Conservation (phyloP, 2,113 vertebrate species). For the Silurus asotus region DNA sequence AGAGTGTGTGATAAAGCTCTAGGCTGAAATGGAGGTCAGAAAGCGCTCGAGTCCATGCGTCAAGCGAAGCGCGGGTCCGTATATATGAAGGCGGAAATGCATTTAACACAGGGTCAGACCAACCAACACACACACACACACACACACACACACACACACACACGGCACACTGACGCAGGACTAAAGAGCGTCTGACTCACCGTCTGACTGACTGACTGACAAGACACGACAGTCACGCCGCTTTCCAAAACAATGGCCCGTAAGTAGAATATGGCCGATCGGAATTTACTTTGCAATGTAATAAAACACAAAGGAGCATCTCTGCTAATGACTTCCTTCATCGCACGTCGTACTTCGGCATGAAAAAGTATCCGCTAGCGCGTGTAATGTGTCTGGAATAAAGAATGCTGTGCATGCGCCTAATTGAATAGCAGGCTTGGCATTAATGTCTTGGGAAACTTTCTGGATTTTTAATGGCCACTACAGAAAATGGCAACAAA, state of each 20-base stretch:
- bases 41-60: background rate
- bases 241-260: background rate
- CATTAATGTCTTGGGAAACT: background rate
- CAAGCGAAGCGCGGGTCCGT: background rate
- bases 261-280: background rate
- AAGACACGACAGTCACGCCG: background rate
- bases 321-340: background rate
- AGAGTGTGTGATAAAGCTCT: constrained; percentile 13
- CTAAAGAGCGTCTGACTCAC: background rate
- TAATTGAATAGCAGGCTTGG: background rate
- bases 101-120: background rate
- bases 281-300: too few species aligned
- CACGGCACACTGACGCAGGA: background rate
- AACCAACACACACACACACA: background rate
- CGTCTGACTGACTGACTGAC: constrained; percentile 5
- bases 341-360: background rate
- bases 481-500: background rate
- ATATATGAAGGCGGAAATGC: background rate
- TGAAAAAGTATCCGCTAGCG: background rate
- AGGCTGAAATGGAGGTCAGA: constrained; percentile 32
- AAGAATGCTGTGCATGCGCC: background rate
- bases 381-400: background rate
- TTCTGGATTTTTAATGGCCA: background rate
- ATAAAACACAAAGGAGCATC: background rate
- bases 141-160: background rate